Evolutionary conservation across 2,113 vertebrate genomes (phyloP), one percentile per base, ranked within the genome.

Genomic region (Psittacula cyanocephala): DNA sequence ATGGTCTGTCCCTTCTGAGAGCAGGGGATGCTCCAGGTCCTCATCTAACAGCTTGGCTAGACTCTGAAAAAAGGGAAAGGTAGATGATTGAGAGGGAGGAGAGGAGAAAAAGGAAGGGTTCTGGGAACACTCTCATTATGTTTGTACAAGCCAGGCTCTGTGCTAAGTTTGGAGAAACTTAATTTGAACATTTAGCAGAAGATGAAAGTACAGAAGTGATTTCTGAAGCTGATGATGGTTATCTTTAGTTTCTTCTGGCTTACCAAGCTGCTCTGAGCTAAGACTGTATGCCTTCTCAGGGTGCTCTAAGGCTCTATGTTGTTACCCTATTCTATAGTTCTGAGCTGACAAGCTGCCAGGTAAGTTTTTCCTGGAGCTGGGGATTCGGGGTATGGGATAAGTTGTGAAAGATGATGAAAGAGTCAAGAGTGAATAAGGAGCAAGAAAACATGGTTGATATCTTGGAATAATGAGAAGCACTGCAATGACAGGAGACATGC

Each of bases 11-110:
- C 94, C 95, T 85, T 96, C 96, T 25, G 95, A 81, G 5, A 37
- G 37, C 13, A 19, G n/a, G 29, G 84, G 41, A 11, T 71, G 91
- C 59, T 96, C 96, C 88, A 97, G 82, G 8, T 96, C 93, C 35
- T 97, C 96, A 11, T 97, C 89, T 4, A 97, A 37, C 41, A 96
- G 23, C 47, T 75, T 81, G 39, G 96, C 80, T 49, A 97, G 76
- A 41, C 52, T 75, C 98, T 97, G 93, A 24, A 79, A 89, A 68
- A 86, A 49, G 22, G 4, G 17, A 69, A 64, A 62, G 19, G 33
- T 9, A 9, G 49, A 16, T 59, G 47, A 6, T 39, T 11, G 46
- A 35, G 29, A 60, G 52, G 24, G 50, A 65, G 41, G 49, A 47
- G 17, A 46, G 24, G 15, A 35, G 47, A 16, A 69, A 50, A 65